Percentiles rank a stretch among this genome's conserved stretches.
phyloP scores from a whole-genome alignment of 2,113 vertebrate genomes.

The Empidonax traillii region DNA sequence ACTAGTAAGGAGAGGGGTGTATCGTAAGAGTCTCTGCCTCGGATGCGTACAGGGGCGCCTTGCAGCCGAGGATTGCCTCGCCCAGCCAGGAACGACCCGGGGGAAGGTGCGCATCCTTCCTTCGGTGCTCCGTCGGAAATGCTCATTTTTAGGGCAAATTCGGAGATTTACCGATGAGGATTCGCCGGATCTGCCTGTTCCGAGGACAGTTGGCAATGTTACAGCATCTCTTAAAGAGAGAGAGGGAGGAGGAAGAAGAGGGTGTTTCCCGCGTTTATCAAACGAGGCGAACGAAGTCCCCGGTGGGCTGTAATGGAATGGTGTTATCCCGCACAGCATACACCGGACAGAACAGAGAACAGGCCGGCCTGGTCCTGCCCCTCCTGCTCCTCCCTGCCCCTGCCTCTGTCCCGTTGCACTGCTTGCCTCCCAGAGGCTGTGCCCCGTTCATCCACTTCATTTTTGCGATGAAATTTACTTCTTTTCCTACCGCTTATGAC shows the following conservation, averaged over 20 bases:
- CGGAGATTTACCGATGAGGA: not conserved
- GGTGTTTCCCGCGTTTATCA: not conserved
- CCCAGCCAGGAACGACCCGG: not conserved
- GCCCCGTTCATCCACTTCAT: not conserved
- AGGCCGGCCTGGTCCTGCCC: not conserved
- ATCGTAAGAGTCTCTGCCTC: not conserved
- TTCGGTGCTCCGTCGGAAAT: not conserved
- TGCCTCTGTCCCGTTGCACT: not conserved
- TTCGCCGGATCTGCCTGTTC: not conserved
- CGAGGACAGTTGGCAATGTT: not conserved
- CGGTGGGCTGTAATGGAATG: not conserved
- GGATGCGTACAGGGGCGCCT: not conserved
- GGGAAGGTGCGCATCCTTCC: not conserved
- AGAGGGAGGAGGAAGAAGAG: conserved; percentile 1
- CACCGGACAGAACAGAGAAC: not conserved
- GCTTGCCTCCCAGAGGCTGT: not conserved
- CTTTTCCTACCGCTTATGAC: not conserved
- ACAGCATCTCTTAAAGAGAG: not conserved
- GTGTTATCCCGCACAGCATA: not conserved
- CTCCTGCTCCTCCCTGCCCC: not conserved
- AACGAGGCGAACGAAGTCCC: not conserved
- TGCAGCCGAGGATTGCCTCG: not conserved
- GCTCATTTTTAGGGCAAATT: not conserved
- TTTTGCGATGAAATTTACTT: not conserved
- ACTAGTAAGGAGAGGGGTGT: not conserved